A percentile compares a stretch with the other conserved stretches of the same genome.
Evolutionary conservation across 2,797 vertebrate genomes (phyloP).

Genomic region (Diplodus puntazzo): DNA sequence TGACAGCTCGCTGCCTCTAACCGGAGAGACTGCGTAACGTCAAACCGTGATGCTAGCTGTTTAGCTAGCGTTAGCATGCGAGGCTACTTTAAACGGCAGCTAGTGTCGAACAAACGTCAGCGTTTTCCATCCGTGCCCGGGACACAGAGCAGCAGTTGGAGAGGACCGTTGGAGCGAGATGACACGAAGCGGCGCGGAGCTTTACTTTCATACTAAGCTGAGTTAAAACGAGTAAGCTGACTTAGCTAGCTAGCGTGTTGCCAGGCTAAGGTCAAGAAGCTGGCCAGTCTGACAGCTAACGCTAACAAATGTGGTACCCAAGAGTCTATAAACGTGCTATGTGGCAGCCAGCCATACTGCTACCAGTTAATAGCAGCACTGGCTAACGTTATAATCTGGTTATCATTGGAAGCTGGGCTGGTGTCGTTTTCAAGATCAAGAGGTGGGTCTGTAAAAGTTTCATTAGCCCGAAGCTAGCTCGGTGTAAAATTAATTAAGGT

Average conservation of each 20-base stretch:
- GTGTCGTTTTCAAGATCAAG: neutral
- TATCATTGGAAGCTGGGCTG: neutral
- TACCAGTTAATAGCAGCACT: neutral
- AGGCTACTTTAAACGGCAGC: conserved; percentile 50
- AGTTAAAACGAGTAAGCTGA: conserved; percentile 23
- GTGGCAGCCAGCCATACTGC: neutral
- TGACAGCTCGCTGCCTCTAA: conserved; percentile 48
- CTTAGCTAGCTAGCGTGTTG: conserved; percentile 67
- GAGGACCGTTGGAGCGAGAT: neutral
- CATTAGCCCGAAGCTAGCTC: conserved; percentile 27
- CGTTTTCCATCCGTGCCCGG: conserved; percentile 19
- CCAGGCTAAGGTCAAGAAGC: conserved; percentile 83
- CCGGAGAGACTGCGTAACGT: conserved; percentile 67
- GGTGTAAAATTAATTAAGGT: conserved; percentile 13
- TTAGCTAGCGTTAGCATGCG: conserved; percentile 66
- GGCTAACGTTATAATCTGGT: neutral
- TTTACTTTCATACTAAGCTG: neutral
- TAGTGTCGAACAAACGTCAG: conserved; percentile 23
- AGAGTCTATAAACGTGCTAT: conserved; percentile 22
- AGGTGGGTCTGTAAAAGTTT: conserved; percentile 38
- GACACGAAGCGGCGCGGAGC: neutral
- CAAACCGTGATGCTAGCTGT: conserved; percentile 61
- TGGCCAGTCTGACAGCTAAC: conserved; percentile 70
- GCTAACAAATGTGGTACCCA: conserved; percentile 46
- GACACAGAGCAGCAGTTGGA: neutral